Conservation (phyloP, 2,888 invertebrate species). For the Creontiades dilutus region DNA sequence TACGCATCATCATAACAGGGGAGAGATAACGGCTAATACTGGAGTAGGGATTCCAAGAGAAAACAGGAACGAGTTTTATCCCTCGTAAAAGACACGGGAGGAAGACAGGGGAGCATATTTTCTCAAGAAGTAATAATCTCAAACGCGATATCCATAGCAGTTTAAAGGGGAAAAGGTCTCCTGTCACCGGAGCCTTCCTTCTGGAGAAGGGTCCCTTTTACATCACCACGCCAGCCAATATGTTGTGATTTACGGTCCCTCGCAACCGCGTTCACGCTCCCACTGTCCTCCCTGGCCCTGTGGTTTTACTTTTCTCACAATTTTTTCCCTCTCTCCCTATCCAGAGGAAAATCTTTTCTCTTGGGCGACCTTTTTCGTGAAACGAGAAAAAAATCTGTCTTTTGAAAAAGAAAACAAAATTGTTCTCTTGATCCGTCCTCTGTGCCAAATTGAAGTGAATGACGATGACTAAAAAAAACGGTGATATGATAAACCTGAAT, state of each 20-base stretch:
- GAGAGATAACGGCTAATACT: not conserved
- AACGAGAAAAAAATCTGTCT: not conserved
- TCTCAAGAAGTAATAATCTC: not conserved
- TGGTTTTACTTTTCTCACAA: not conserved
- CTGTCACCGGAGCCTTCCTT: not conserved
- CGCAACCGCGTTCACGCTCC: not conserved
- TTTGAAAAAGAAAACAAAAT: too few relatives aligned
- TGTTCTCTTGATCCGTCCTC: too few relatives aligned
- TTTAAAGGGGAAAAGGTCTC: not conserved
- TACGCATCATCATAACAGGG: not conserved
- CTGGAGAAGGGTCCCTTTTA: not conserved
- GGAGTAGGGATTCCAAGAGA: not conserved
- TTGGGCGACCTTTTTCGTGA: not conserved
- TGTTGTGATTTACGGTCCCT: not conserved
- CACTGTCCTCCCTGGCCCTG: not conserved
- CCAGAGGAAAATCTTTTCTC: not conserved
- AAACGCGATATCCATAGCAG: not conserved
- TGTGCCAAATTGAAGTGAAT: too few relatives aligned
- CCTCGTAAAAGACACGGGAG: not conserved
- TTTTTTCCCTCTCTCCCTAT: not conserved
- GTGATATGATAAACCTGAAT: too few relatives aligned
- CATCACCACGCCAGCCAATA: not conserved
- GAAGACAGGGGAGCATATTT: not conserved
- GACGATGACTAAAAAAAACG: too few relatives aligned
- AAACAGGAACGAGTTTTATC: not conserved